Percentiles rank a stretch among this genome's conserved stretches.
These are phyloP conservation scores for Doryteuthis pealeii DNA, from an alignment of 1,140 invertebrate genomes.

Conservation along the genomic window DNA sequence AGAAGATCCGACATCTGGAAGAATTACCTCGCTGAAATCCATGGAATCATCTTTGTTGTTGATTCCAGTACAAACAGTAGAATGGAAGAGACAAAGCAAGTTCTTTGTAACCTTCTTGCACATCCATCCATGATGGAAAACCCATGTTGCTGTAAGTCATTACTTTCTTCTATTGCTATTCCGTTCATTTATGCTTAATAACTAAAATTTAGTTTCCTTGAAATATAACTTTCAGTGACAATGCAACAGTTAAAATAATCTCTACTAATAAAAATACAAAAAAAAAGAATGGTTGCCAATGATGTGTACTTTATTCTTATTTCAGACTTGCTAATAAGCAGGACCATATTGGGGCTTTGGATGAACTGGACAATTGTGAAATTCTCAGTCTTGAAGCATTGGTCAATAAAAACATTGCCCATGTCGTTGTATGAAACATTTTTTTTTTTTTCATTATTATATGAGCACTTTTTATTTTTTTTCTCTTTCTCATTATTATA, in stretches of 20 bases:
- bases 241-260: too few species aligned
- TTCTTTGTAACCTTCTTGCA: slow-evolving; percentile 72
- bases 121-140: slow-evolving; percentile 77
- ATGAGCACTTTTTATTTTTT: slow-evolving; percentile 59
- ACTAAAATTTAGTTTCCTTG: background rate
- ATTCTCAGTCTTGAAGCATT: slow-evolving; percentile 71
- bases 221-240: background rate
- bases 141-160: slow-evolving; percentile 72
- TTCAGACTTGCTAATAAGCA: slow-evolving; percentile 76
- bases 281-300: slow-evolving; percentile 10
- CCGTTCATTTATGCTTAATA: too few species aligned
- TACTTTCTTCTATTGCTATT: background rate
- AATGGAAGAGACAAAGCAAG: slow-evolving; percentile 75
- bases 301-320: slow-evolving; percentile 22
- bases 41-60: slow-evolving; percentile 86
- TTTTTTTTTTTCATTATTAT: background rate
- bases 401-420: slow-evolving; percentile 75
- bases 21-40: slow-evolving; percentile 81
- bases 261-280: too few species aligned
- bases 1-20: slow-evolving; percentile 84
- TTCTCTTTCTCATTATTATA: slow-evolving; percentile 49
- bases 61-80: slow-evolving; percentile 79
- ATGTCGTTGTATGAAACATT: slow-evolving; percentile 67
- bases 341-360: slow-evolving; percentile 72
- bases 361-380: slow-evolving; percentile 78